A percentile compares a stretch with the other conserved stretches of the same genome.
Evolutionary conservation across 2,113 vertebrate species (phyloP).

Genomic region (Diphyllodes magnificus): DNA sequence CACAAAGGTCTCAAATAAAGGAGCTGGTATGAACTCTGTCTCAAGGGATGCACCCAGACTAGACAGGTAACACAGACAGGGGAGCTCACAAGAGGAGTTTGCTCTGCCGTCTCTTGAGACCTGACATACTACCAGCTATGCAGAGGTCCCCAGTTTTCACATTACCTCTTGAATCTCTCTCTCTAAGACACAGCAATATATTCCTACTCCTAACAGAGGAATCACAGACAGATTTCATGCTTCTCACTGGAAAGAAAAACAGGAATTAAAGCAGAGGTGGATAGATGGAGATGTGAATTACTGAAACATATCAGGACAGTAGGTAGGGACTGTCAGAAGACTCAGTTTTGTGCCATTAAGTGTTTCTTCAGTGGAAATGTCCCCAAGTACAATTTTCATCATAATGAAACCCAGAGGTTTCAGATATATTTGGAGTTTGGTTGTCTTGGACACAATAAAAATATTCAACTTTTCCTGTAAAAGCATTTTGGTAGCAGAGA

Average conservation of each 20-base stretch:
- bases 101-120: background rate
- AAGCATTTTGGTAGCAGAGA: background rate
- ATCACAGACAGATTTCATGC: background rate
- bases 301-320: background rate
- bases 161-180: background rate
- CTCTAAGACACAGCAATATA: background rate
- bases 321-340: background rate
- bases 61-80: background rate
- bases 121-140: background rate
- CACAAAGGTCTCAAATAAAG: background rate
- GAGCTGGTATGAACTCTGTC: background rate
- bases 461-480: background rate
- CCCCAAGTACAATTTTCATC: background rate
- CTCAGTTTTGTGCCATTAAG: background rate
- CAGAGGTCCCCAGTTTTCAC: background rate
- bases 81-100: background rate
- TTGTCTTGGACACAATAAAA: background rate
- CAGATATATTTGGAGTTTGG: background rate
- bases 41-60: background rate
- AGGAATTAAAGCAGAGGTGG: background rate
- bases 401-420: background rate
- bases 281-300: background rate
- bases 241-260: background rate
- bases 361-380: background rate
- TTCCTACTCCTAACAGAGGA: background rate